phyloP scores from a whole-genome alignment of 2,113 vertebrate species.

The Pluvianellus socialis region DNA sequence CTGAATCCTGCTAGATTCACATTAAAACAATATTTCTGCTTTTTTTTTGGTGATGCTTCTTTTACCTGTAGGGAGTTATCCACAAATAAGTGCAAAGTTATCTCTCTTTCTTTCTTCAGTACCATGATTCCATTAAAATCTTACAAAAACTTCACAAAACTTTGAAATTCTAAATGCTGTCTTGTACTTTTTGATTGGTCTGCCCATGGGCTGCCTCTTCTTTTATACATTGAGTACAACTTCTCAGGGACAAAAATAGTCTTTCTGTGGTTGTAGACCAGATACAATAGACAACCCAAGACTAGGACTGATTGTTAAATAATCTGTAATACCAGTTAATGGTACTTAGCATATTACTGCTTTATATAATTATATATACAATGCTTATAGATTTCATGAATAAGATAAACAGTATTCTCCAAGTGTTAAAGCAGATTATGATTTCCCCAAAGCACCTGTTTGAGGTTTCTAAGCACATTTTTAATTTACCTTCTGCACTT shows the following conservation, averaged over 20 bases:
- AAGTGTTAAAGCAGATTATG: neutral
- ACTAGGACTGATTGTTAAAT: neutral
- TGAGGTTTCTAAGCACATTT: neutral
- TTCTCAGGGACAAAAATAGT: neutral
- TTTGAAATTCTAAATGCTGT: neutral
- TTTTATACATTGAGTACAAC: neutral
- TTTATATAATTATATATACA: neutral
- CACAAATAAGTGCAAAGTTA: neutral
- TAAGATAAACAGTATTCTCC: neutral
- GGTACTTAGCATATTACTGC: neutral
- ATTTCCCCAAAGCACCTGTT: neutral
- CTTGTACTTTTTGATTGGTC: neutral
- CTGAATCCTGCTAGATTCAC: neutral
- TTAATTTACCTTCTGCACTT: neutral
- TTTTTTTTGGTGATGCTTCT: neutral
- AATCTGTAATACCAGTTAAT: neutral
- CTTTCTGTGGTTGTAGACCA: neutral
- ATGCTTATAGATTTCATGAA: neutral
- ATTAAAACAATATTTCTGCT: neutral
- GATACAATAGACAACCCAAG: too few relatives aligned
- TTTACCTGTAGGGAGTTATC: accelerated
- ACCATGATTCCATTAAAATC: neutral
- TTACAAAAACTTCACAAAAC: neutral
- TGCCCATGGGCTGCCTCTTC: neutral
- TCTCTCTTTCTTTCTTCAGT: neutral